Conservation (phyloP, 2,888 invertebrate species). For the Alitta virens region DNA sequence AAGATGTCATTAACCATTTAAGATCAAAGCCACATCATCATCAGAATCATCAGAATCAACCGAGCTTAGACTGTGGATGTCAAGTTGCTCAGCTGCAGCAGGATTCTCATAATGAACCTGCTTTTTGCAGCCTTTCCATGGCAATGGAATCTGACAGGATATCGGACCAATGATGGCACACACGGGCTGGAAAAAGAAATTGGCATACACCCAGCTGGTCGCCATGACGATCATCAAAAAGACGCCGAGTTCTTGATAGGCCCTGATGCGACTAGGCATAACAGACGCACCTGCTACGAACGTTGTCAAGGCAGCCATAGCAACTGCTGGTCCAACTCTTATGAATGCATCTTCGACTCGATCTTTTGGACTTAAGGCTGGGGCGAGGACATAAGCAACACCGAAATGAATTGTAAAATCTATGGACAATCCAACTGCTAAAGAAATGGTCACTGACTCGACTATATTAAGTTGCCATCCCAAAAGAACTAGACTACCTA, state of each 20-base stretch:
- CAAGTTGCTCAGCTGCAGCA: no score
- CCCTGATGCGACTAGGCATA: conserved; percentile 78
- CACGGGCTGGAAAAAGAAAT: conserved; percentile 58
- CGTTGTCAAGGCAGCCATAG: conserved; percentile 81
- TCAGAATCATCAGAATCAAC: no score
- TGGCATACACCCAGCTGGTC: conserved; percentile 71
- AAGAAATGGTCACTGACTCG: conserved; percentile 85
- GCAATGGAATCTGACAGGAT: conserved; percentile 31
- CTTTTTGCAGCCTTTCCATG: neutral
- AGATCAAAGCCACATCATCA: no score
- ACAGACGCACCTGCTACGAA: conserved; percentile 81
- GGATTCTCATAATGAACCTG: no score
- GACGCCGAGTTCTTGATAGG: conserved; percentile 85
- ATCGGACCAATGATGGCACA: conserved; percentile 71
- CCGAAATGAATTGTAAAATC: conserved; percentile 89
- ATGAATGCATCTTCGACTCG: conserved; percentile 23
- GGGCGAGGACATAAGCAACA: conserved; percentile 66
- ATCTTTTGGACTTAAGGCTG: neutral
- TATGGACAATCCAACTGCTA: conserved; percentile 85
- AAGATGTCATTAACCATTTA: no score
- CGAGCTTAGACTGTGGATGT: no score
- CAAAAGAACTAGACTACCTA: conserved; percentile 60
- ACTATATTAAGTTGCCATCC: conserved; percentile 89
- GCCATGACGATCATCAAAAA: conserved; percentile 82
- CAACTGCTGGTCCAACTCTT: conserved; percentile 76